Conservation (phyloP, 2,113 vertebrate genomes). For the Leucopsar rothschildi region DNA sequence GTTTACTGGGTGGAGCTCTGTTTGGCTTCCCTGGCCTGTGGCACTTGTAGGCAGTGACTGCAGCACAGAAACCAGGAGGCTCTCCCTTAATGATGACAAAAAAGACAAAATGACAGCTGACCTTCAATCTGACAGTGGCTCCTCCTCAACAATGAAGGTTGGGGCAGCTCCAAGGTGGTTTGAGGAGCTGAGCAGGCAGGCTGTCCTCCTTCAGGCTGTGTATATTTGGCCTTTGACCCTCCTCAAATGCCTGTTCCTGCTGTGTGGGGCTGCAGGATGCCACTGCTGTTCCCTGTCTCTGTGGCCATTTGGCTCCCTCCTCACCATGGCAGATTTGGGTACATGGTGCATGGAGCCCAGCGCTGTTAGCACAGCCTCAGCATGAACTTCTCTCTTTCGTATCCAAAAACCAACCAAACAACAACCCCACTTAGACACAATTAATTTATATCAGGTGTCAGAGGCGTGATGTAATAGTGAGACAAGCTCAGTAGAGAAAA, state of each 20-base stretch:
- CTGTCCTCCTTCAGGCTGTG: background rate
- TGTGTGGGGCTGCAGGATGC: background rate
- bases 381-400: background rate
- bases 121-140: conserved; percentile 54
- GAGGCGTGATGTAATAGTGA: background rate
- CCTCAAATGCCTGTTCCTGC: background rate
- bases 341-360: background rate
- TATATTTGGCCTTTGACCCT: conserved; percentile 52
- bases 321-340: background rate
- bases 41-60: background rate
- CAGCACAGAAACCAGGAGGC: background rate
- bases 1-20: background rate
- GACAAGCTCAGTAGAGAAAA: background rate
- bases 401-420: background rate
- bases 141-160: conserved; percentile 27
- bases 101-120: background rate
- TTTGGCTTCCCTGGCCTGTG: background rate
- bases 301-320: background rate
- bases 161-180: background rate
- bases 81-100: background rate
- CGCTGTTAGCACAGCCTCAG: background rate
- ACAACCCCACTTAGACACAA: accelerated
- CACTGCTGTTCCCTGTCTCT: accelerated
- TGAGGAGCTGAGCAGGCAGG: background rate
- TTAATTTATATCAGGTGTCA: background rate